Base-by-base conservation (phyloP, 2,888 invertebrate species). In the Philopedon plagiatum region DNA sequence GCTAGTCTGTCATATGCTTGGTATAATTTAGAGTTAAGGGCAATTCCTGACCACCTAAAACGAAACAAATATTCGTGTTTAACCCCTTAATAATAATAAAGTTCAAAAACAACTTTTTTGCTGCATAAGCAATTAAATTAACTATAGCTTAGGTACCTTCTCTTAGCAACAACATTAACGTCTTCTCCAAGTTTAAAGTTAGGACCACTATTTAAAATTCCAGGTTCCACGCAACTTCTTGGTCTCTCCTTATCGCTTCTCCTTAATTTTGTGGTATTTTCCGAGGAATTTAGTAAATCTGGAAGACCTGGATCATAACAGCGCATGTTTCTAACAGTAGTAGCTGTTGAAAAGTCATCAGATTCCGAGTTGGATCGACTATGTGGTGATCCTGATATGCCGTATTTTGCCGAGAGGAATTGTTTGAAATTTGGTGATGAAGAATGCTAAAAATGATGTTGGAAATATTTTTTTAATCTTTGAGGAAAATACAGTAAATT, bases 1-100 rank as follows among this genome's bases (percentile, higher is more conserved):
- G 89, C 89, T 29, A 93, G 86, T 79, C 91, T 88, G 81, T 93
- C 93, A 78, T 92, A 91, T 2, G 91, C 92, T 80, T 92, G 91
- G 84, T 91, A 91, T 78, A 93, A 86, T 80, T 92, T 92, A 0
- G 92, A 90, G 58, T 91, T 91, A 76, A 91, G 85, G 74, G 92
- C 91, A 41, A 92, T 90, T 37, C 91, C 91, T 46, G 92, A 92
- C 92, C 93, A 93, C 19, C 74, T 74, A 49, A 29, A 67, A 72
- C n/a, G 5, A 34, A n/a, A n/a, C 7, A 15, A n/a, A n/a, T 39
- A n/a, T n/a, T n/a, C n/a, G n/a, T n/a, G n/a, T n/a, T n/a, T n/a
- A n/a, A n/a, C n/a, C n/a, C n/a, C n/a, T n/a, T n/a, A n/a, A n/a
- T n/a, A n/a, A n/a, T n/a, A n/a, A n/a, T n/a, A n/a, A n/a, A n/a